Conservation (phyloP, 2,113 vertebrate species). For the Nannobrachium achirus region DNA sequence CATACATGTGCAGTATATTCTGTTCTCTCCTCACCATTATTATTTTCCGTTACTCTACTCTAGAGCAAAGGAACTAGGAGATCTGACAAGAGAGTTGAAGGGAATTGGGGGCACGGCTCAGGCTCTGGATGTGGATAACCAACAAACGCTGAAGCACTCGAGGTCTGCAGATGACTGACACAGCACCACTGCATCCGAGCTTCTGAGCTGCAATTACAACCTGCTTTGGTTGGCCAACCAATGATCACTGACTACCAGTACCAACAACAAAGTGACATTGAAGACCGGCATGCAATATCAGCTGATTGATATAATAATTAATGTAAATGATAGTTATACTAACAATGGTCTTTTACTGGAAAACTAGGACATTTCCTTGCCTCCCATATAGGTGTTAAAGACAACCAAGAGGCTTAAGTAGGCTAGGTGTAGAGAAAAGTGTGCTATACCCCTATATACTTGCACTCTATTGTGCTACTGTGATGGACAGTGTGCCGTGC, state of each 20-base stretch:
- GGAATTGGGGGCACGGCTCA: conserved; percentile 76
- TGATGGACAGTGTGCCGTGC: neutral
- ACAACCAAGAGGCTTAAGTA: neutral
- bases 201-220: neutral
- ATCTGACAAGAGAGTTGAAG: conserved; percentile 81
- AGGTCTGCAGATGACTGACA: conserved; percentile 13
- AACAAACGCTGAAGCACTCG: conserved; percentile 23
- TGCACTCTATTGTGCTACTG: neutral
- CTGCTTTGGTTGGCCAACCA: conserved; percentile 11
- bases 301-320: conserved; percentile 7
- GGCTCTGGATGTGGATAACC: conserved; percentile 78
- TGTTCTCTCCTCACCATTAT: neutral
- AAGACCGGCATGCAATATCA: neutral
- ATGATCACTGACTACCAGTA: neutral
- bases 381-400: neutral
- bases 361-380: conserved; percentile 3
- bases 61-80: conserved; percentile 89
- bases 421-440: neutral
- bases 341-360: neutral
- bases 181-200: conserved; percentile 10
- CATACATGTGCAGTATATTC: neutral
- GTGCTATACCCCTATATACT: neutral
- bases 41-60: conserved; percentile 13
- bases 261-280: conserved; percentile 10
- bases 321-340: conserved; percentile 2